Percentiles rank a stretch among this genome's conserved stretches.
These are phyloP conservation scores for Scortum barcoo DNA, from an alignment of 2,113 vertebrate genomes.

Conservation along the genomic window DNA sequence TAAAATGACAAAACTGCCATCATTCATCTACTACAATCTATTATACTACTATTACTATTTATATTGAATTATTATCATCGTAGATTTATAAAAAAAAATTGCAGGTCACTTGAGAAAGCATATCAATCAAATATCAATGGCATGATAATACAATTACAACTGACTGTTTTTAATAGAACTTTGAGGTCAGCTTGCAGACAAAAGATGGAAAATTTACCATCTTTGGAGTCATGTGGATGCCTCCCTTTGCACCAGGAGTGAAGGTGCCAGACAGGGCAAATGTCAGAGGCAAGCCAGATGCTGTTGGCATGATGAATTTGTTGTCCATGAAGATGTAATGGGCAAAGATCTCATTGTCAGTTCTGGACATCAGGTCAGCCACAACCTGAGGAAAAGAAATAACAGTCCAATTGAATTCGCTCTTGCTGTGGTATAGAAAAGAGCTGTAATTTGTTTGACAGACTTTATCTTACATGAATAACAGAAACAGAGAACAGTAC, in stretches of 20 bases:
- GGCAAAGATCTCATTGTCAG: slow-evolving; percentile 86
- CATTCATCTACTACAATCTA: neutral
- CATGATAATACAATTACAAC: neutral
- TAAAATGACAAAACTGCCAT: neutral
- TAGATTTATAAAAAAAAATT: neutral
- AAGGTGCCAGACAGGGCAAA: slow-evolving; percentile 89
- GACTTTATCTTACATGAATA: neutral
- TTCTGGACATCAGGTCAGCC: slow-evolving; percentile 78
- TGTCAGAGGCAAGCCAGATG: slow-evolving; percentile 89
- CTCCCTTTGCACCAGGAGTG: slow-evolving; percentile 87
- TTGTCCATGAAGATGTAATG: slow-evolving; percentile 98
- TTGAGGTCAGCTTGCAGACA: neutral
- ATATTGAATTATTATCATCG: neutral
- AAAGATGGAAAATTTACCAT: slow-evolving; percentile 77
- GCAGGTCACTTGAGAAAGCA: neutral
- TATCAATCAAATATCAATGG: neutral
- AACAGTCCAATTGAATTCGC: neutral
- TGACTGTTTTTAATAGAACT: neutral
- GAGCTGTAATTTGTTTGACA: neutral
- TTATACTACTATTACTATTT: neutral
- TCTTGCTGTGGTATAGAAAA: neutral
- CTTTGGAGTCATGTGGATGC: slow-evolving; percentile 78
- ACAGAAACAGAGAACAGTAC: slow-evolving; percentile 46
- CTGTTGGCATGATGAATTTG: slow-evolving; percentile 90
- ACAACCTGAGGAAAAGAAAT: slow-evolving; percentile 53